Evolutionary conservation across 2,797 vertebrate species (phyloP).

Genomic region (Myotis pilosus): DNA sequence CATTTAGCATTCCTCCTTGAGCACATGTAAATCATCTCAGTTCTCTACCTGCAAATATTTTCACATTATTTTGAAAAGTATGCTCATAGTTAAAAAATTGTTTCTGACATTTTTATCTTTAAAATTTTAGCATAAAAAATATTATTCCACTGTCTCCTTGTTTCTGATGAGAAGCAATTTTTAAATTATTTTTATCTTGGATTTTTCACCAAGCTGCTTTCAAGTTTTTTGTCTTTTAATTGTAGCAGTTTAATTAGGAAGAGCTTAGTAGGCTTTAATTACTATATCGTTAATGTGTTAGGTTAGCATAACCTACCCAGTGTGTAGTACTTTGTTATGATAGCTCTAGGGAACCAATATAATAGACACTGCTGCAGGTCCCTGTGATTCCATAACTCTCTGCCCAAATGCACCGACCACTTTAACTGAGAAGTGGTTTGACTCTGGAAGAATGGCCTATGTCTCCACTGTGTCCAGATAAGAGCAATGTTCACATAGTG

Average conservation of each 20-base stretch:
- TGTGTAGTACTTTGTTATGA: not conserved
- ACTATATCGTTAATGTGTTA: not conserved
- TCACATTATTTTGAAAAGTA: not conserved
- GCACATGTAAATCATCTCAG: not conserved
- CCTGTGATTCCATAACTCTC: not conserved
- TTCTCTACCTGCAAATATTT: not conserved
- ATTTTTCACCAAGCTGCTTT: not conserved
- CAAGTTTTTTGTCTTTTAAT: not conserved
- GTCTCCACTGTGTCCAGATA: not conserved
- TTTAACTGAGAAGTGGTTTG: not conserved
- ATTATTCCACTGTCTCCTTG: not conserved
- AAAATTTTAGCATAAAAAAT: not conserved
- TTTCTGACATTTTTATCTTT: not conserved
- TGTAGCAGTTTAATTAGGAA: not conserved
- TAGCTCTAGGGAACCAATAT: not conserved
- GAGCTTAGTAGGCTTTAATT: not conserved
- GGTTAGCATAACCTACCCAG: not conserved
- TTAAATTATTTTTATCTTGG: not conserved
- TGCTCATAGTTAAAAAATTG: not conserved
- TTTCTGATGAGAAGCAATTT: not conserved
- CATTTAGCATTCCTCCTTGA: not conserved
- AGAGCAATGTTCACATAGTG: too few species aligned
- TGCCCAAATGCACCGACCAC: too few species aligned
- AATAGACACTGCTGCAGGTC: not conserved
- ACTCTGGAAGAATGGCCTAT: not conserved